Evolutionary conservation across 2,888 invertebrate genomes (phyloP).

Genomic region (Blastobasis adustella): DNA sequence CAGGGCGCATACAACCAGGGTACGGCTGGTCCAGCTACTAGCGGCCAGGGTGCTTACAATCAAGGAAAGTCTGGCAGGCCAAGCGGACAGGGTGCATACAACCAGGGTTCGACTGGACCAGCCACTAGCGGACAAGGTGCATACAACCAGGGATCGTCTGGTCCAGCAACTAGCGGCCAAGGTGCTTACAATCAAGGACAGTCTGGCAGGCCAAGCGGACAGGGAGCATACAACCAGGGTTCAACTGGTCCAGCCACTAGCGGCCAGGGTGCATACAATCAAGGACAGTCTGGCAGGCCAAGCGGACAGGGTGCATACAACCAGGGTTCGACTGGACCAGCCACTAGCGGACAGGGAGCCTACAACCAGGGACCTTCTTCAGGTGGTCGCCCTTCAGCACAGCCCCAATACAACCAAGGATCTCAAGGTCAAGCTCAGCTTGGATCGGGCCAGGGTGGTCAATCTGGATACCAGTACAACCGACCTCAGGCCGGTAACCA

Average conservation of each 20-base stretch:
- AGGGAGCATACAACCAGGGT: not conserved
- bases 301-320: too few species aligned
- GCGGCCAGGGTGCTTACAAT: slow-evolving; percentile 10
- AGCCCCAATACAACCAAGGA: not conserved
- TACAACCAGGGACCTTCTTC: not conserved
- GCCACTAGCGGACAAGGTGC: slow-evolving; percentile 3
- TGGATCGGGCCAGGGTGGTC: slow-evolving; percentile 13
- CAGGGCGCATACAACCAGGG: slow-evolving; percentile 2
- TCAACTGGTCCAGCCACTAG: not conserved
- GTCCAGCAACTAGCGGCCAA: slow-evolving; percentile 5
- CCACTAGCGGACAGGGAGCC: slow-evolving; percentile 1
- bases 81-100: slow-evolving; percentile 1
- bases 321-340: slow-evolving; percentile 2
- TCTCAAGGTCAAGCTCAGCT: slow-evolving; percentile 5
- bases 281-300: slow-evolving; percentile 2
- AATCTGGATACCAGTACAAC: slow-evolving; percentile 20
- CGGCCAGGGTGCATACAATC: not conserved
- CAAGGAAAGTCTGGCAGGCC: slow-evolving; percentile 1
- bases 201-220: not conserved
- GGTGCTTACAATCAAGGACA: slow-evolving; percentile 8
- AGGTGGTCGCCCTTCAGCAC: not conserved
- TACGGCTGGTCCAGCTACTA: slow-evolving; percentile 4
- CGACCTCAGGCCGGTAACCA: slow-evolving; percentile 14
- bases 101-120: slow-evolving; percentile 6
- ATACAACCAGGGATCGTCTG: slow-evolving; percentile 3